Percentiles rank a stretch among this genome's conserved stretches.
Conservation (phyloP, 2,113 vertebrate species). For the Opisthocomus hoazin region DNA sequence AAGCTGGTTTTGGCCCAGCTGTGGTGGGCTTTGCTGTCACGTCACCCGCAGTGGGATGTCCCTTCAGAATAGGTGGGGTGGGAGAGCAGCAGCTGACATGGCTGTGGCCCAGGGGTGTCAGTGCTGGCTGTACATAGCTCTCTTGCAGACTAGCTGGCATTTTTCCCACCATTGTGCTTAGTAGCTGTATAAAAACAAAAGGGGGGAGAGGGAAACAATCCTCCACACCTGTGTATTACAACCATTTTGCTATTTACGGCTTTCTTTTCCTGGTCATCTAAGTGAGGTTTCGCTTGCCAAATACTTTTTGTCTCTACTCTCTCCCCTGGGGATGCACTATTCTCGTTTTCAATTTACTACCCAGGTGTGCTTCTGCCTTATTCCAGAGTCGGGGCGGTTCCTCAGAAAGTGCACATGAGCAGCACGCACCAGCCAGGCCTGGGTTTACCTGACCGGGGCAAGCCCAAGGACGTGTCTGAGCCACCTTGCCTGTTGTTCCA, state of each 20-base stretch:
- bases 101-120: not conserved
- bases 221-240: not conserved
- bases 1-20: not conserved
- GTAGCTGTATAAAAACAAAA: not conserved
- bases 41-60: not conserved
- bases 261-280: not conserved
- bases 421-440: not conserved
- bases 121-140: not conserved
- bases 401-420: not conserved
- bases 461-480: not conserved
- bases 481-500: not conserved
- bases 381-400: not conserved
- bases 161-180: not conserved
- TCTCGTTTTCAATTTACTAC: not conserved
- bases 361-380: not conserved
- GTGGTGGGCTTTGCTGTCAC: not conserved
- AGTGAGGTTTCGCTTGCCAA: not conserved
- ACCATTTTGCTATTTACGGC: not conserved
- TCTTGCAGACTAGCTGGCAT: not conserved
- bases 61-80: not conserved
- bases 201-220: not conserved
- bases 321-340: not conserved
- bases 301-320: not conserved
- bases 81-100: not conserved
- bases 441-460: not conserved